A percentile compares a stretch with the other conserved stretches of the same genome.
phyloP scores from a whole-genome alignment of 1,140 invertebrate genomes.

The Agraylea sexmaculata region DNA sequence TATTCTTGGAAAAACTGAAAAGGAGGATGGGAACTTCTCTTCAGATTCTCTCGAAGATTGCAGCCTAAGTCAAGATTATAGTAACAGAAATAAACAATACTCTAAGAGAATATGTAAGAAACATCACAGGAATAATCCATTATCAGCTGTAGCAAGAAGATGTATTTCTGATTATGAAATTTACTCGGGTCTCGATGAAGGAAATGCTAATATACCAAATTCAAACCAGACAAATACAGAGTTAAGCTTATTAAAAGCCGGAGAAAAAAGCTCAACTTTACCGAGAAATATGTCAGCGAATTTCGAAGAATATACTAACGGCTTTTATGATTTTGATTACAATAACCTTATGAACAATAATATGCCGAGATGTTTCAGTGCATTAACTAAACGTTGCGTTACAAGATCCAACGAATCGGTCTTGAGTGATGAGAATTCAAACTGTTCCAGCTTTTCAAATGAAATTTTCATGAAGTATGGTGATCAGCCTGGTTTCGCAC shows the following conservation, averaged over 20 bases:
- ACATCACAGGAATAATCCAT: slow-evolving; percentile 34
- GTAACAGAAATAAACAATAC: slow-evolving; percentile 37
- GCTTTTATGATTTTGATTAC: slow-evolving; percentile 12
- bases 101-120: slow-evolving; percentile 42
- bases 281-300: slow-evolving; percentile 40
- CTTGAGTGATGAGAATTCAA: slow-evolving; percentile 36
- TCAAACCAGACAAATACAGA: slow-evolving; percentile 23
- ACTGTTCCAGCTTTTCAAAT: slow-evolving; percentile 39
- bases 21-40: slow-evolving; percentile 57
- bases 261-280: slow-evolving; percentile 37
- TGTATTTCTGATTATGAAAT: slow-evolving; percentile 69
- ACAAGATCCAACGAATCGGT: slow-evolving; percentile 39
- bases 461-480: slow-evolving; percentile 40
- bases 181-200: slow-evolving; percentile 35
- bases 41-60: slow-evolving; percentile 65
- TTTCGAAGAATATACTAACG: slow-evolving; percentile 24
- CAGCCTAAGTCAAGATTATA: slow-evolving; percentile 44
- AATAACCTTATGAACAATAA: slow-evolving; percentile 26
- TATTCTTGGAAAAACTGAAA: slow-evolving; percentile 23
- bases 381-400: slow-evolving; percentile 36
- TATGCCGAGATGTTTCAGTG: slow-evolving; percentile 38
- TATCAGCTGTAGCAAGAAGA: slow-evolving; percentile 41
- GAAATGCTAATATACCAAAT: slow-evolving; percentile 31
- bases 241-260: neutral
- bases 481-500: slow-evolving; percentile 37